Percentiles rank a stretch among this genome's conserved stretches.
phyloP scores from a whole-genome alignment of 2,888 invertebrate species.

The Coelinius sp. region DNA sequence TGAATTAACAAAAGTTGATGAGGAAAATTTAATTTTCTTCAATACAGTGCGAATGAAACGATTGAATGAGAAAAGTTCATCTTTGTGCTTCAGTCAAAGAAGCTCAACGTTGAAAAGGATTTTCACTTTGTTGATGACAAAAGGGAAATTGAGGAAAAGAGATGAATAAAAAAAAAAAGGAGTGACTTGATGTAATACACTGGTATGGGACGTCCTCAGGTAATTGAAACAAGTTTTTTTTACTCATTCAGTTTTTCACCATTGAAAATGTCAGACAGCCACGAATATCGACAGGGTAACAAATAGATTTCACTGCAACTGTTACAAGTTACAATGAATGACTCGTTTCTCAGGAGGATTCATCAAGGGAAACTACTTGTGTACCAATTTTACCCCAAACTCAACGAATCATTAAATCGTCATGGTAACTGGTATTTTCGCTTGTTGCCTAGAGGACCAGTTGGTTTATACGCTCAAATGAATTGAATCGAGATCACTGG shows the following conservation, averaged over 20 bases:
- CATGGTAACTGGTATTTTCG: constrained; percentile 45
- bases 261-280: neutral
- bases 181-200: neutral
- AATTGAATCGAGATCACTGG: neutral
- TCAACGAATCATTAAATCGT: constrained; percentile 39
- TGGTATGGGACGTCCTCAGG: neutral
- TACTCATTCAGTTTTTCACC: neutral
- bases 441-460: constrained; percentile 39
- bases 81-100: constrained; percentile 43
- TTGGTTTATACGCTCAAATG: constrained; percentile 6
- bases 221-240: constrained; percentile 2
- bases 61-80: constrained; percentile 18
- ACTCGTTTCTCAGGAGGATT: constrained; percentile 23
- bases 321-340: neutral
- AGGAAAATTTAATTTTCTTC: constrained; percentile 10
- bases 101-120: constrained; percentile 39
- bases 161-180: neutral
- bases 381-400: constrained; percentile 2
- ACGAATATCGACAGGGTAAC: constrained; percentile 7
- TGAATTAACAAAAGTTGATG: constrained; percentile 8
- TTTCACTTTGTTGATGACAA: constrained; percentile 44
- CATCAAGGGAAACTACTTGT: constrained; percentile 10
- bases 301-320: neutral
- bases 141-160: constrained; percentile 38
- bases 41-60: neutral